A percentile compares a stretch with the other conserved stretches of the same genome.
phyloP scores from a whole-genome alignment of 2,888 invertebrate genomes.

The Diplolepis rosae region DNA sequence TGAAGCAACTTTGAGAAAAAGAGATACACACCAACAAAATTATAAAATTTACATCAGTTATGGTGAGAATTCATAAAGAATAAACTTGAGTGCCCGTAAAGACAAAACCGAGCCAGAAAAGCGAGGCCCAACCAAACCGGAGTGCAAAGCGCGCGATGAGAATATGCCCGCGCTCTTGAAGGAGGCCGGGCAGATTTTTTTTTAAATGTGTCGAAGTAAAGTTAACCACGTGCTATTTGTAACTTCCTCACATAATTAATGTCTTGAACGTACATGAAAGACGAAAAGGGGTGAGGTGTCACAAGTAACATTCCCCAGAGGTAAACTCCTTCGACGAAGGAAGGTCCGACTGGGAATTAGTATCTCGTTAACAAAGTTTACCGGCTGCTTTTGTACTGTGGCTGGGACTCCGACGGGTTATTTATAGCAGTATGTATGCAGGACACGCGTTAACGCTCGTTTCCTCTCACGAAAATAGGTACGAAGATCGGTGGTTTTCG shows the following conservation, averaged over 20 bases:
- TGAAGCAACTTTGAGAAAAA: too few relatives aligned
- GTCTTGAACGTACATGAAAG: conserved; percentile 17
- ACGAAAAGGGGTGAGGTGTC: background rate
- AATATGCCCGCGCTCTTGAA: too few relatives aligned
- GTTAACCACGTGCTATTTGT: background rate
- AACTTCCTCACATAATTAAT: conserved; percentile 18
- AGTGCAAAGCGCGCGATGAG: too few relatives aligned
- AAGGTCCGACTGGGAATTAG: conserved; percentile 51
- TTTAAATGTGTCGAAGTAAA: background rate
- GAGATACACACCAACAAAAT: too few relatives aligned
- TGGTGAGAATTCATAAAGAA: too few relatives aligned
- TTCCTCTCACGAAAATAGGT: conserved; percentile 10
- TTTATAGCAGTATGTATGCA: conserved; percentile 48
- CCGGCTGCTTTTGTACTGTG: conserved; percentile 46
- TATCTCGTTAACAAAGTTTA: conserved; percentile 52
- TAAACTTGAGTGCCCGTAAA: too few relatives aligned
- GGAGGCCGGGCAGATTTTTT: too few relatives aligned
- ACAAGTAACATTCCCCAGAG: conserved; percentile 32
- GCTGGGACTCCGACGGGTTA: conserved; percentile 44
- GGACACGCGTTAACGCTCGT: conserved; percentile 44
- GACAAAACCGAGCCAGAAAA: too few relatives aligned
- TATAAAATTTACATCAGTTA: too few relatives aligned
- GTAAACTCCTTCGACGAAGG: conserved; percentile 42
- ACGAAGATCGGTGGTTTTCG: conserved; percentile 35
- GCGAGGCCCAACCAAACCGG: too few relatives aligned